phyloP scores from a whole-genome alignment of 2,113 vertebrate species.

The Maccullochella peelii region DNA sequence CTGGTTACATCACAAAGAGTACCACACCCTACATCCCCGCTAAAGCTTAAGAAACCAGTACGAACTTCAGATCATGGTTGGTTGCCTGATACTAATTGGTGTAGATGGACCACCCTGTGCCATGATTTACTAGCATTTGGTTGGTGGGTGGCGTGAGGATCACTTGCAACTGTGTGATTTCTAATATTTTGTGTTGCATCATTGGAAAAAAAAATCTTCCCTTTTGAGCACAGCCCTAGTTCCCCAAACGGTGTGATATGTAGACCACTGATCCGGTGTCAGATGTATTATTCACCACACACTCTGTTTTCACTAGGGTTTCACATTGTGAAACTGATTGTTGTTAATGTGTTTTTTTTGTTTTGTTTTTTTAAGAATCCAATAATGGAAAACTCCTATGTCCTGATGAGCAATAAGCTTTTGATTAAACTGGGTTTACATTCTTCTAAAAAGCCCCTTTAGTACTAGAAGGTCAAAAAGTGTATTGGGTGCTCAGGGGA shows the following conservation, averaged over 20 bases:
- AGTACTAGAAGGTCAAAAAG: not conserved
- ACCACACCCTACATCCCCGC: not conserved
- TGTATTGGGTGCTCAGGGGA: not conserved
- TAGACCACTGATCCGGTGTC: not conserved
- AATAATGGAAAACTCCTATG: not conserved
- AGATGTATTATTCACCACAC: not conserved
- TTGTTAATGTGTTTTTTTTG: too few species aligned
- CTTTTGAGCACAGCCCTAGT: constrained; percentile 1
- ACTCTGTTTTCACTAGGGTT: not conserved
- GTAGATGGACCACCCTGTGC: not conserved
- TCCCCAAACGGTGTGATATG: not conserved
- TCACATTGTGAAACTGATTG: not conserved
- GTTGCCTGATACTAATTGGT: constrained; percentile 3
- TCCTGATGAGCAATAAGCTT: not conserved
- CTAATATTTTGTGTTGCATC: constrained; percentile 25
- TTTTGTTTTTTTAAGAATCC: constrained; percentile 2
- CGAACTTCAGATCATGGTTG: not conserved
- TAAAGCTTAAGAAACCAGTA: not conserved
- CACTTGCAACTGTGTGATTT: constrained; percentile 26
- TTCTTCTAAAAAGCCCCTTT: not conserved
- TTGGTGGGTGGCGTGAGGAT: constrained; percentile 51
- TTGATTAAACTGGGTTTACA: not conserved
- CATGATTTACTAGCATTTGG: constrained; percentile 45
- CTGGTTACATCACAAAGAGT: not conserved
- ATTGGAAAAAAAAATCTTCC: not conserved